Conservation (phyloP, 2,888 invertebrate genomes). For the Nephrotoma appendiculata region DNA sequence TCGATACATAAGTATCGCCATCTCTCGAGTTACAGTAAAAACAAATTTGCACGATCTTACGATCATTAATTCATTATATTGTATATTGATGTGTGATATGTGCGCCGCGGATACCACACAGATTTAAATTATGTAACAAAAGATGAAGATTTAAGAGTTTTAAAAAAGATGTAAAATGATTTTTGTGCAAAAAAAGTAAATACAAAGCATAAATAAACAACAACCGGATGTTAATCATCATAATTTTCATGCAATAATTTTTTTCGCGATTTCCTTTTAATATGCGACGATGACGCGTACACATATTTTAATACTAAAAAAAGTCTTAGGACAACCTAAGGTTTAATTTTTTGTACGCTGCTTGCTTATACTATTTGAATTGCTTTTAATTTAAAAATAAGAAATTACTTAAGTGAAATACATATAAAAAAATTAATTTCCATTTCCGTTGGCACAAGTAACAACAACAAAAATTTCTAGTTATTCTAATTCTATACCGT, state of each 20-base stretch:
- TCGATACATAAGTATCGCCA: not conserved
- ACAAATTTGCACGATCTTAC: not conserved
- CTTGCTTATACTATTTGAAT: not conserved
- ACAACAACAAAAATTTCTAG: not conserved
- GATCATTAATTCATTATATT: not conserved
- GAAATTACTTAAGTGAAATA: not conserved
- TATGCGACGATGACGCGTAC: not conserved
- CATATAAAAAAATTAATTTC: not conserved
- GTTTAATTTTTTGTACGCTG: not conserved
- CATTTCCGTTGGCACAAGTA: not conserved
- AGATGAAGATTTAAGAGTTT: not conserved
- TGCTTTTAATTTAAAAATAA: not conserved
- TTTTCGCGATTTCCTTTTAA: not conserved
- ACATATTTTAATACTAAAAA: not conserved
- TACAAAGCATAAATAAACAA: not conserved
- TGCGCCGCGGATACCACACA: not conserved
- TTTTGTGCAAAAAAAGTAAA: not conserved
- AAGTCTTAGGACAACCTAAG: not conserved
- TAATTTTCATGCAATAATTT: not conserved
- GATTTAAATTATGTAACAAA: not conserved
- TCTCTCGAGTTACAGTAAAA: not conserved
- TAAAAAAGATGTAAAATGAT: not conserved
- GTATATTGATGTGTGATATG: not conserved
- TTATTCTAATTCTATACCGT: too few relatives aligned
- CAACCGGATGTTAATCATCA: not conserved